Conservation (phyloP, 2,797 vertebrate genomes). For the Lemur catta region DNA sequence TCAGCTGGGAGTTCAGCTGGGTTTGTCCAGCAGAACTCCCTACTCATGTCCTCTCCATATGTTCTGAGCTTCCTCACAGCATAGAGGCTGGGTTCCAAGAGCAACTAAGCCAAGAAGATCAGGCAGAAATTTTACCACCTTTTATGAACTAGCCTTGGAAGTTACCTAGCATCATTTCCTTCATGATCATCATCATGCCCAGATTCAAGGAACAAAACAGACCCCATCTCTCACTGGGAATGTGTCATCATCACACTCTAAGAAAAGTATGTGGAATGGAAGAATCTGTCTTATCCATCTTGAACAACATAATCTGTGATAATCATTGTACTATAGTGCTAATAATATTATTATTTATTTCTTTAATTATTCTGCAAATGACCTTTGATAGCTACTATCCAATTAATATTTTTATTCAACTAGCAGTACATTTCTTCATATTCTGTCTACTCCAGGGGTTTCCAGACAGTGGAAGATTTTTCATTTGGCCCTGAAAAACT, state of each 20-base stretch:
- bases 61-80: neutral
- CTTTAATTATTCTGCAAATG: neutral
- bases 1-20: neutral
- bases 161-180: neutral
- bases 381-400: neutral
- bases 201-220: neutral
- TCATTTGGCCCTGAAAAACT: neutral
- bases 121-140: neutral
- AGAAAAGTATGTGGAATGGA: neutral
- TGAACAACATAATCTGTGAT: neutral
- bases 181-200: neutral
- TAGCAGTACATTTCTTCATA: neutral
- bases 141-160: neutral
- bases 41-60: neutral
- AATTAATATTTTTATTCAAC: neutral
- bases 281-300: neutral
- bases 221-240: neutral
- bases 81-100: neutral
- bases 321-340: neutral
- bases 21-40: neutral
- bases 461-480: neutral
- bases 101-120: neutral
- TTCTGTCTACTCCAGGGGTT: neutral
- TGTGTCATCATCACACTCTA: neutral
- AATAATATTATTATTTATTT: neutral